Evolutionary conservation across 1,140 invertebrate genomes (phyloP), one percentile per base, ranked within the genome.

Genomic region (Neodiprion pinetum): DNA sequence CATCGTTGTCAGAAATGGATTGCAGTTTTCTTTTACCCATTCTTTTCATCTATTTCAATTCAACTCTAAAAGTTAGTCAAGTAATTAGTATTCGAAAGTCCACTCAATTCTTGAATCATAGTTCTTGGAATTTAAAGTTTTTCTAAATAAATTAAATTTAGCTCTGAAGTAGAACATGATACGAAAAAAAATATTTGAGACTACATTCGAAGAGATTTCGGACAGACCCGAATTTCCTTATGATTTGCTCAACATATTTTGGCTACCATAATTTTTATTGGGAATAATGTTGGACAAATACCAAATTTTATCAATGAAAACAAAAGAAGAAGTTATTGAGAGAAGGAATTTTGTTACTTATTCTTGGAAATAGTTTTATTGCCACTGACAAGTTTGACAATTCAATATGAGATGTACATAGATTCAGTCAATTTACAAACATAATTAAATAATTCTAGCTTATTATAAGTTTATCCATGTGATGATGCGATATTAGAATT

Each of bases 341-440:
- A 8, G 9, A 61, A 61, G 0, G 53, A 61, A 61, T 61, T 61
- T 61, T 61, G 11, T 61, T 17, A 61, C 5, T 0, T 61, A 61
- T 9, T 61, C 53, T 14, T 9, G 53, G 11, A 61, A 61, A 61
- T 61, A 61, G 5, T 14, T 61, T 61, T 17, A 61, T 61, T 17
- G 53, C 53, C n/a, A 17, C n/a, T 61, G 53, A 61, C 53, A 61
- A 61, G 5, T 14, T 14, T 17, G 53, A 61, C 53, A 61, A 17
- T 14, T 61, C 9, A 17, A 61, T 61, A 61, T 61, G n/a, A 14
- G n/a, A 14, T 14, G 53, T 61, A 61, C 53, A 61, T 61, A 61
- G 53, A 61, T 61, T 61, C 53, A 61, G 53, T 61, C 53, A 17
- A 61, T 61, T 61, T 61, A 61, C 53, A 61, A 61, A 61, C 11